Evolutionary conservation across 2,113 vertebrate species (phyloP), one percentile per base, ranked within the genome.

Genomic region (Hemicordylus capensis): DNA sequence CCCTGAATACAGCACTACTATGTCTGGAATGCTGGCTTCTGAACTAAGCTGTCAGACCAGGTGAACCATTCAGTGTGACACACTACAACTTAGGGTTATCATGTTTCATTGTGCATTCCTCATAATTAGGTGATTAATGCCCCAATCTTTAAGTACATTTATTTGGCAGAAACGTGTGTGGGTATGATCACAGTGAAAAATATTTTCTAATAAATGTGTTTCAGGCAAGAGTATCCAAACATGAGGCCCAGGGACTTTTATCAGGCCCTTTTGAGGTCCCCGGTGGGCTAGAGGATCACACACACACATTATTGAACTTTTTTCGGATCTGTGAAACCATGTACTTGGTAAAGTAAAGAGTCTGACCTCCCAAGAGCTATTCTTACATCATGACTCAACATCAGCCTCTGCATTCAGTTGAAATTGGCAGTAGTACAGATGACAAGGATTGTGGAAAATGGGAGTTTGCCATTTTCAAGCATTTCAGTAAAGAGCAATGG

Each of bases 1-100:
- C 42, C 89, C 89, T 94, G 85, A 92, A 90, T 92, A 81, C 89
- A 86, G 88, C 89, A 79, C 92, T 92, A 93, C 94, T 95, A 44
- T 92, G 92, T 93, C 39, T 94, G 84, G 95, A 96, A 95, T 96
- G 96, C 96, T 95, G 95, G 93, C 95, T 93, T 90, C 90, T 89
- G 85, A 92, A 93, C 93, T 93, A 88, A 92, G 80, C 93, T 95
- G 94, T 95, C 94, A 92, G 79, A 31, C 14, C 58, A 89, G 83
- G 88, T 89, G 92, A 95, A 79, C 88, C 87, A 42, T 93, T 93
- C 93, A 92, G 76, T 26, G 89, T 87, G 90, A 93, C 76, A 75
- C 24, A 84, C 83, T 80, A 80, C 90, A 90, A 88, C 89, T 90
- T 51, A 83, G 79, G 91, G 83, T 14, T 90, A 64, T 90, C 80